phyloP scores from a whole-genome alignment of 1,140 invertebrate species.

The Drosophila bifasciata region DNA sequence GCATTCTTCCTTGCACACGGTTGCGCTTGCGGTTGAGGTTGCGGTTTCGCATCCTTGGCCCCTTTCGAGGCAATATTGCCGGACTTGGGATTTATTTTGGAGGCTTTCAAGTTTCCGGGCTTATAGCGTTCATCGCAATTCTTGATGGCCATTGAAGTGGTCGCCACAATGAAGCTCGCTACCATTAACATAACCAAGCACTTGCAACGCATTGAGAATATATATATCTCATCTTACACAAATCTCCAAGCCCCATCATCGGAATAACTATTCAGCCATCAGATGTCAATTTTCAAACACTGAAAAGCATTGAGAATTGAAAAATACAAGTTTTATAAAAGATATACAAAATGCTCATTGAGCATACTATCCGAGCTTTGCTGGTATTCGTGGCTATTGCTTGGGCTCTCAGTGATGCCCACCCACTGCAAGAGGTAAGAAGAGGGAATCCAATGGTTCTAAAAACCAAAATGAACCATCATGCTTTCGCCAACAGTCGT shows the following conservation, averaged over 20 bases:
- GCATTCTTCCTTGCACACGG: constrained; percentile 7
- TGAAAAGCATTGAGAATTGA: too few species aligned
- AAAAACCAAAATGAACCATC: too few species aligned
- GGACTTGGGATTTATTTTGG: constrained; percentile 19
- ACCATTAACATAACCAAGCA: constrained; percentile 20
- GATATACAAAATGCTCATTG: not conserved
- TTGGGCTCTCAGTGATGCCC: too few species aligned
- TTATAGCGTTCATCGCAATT: not conserved
- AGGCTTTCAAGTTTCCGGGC: constrained; percentile 1
- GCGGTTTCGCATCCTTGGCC: constrained; percentile 26
- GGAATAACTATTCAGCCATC: not conserved
- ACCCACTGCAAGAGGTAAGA: too few species aligned
- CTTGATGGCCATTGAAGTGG: not conserved
- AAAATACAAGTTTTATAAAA: not conserved
- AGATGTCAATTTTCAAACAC: not conserved
- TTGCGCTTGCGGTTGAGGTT: constrained; percentile 10
- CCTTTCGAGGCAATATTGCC: constrained; percentile 28
- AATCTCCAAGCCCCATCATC: constrained; percentile 15
- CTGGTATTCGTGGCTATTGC: too few species aligned
- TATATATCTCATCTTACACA: constrained; percentile 24
- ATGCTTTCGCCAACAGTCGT: not conserved
- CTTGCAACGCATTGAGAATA: constrained; percentile 44
- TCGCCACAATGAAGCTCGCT: constrained; percentile 26
- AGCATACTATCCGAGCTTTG: too few species aligned
- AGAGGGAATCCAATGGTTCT: too few species aligned